Percentiles rank a stretch among this genome's conserved stretches.
These are phyloP conservation scores for Yponomeuta malinellus DNA, from an alignment of 2,888 invertebrate genomes.

Conservation along the genomic window DNA sequence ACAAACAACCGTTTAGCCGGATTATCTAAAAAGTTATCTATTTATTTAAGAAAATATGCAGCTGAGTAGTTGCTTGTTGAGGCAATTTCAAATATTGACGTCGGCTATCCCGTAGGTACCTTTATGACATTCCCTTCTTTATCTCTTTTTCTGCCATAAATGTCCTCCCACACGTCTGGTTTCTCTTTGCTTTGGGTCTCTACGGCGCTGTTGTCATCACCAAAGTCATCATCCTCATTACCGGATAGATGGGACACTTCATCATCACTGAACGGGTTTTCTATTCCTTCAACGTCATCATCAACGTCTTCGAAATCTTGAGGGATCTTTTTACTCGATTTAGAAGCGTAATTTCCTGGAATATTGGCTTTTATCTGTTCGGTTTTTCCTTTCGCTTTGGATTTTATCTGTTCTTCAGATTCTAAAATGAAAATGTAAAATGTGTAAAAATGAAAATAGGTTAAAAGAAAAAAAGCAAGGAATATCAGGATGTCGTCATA, in stretches of 20 bases:
- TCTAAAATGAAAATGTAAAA: background rate
- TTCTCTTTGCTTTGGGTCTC: slow-evolving; percentile 33
- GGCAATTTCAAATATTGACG: too few species aligned
- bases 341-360: slow-evolving; percentile 22
- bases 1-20: too few species aligned
- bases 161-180: slow-evolving; percentile 87
- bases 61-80: too few species aligned
- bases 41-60: too few species aligned
- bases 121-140: slow-evolving; percentile 86
- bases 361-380: background rate
- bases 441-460: background rate
- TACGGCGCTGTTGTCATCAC: slow-evolving; percentile 24
- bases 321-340: slow-evolving; percentile 24
- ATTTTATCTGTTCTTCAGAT: background rate
- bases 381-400: background rate
- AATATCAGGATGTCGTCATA: background rate
- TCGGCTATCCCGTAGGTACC: slow-evolving; percentile 40
- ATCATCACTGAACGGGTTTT: slow-evolving; percentile 56
- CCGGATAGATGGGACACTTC: slow-evolving; percentile 59
- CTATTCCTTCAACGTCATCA: slow-evolving; percentile 20
- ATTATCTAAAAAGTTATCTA: too few species aligned
- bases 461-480: background rate
- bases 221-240: slow-evolving; percentile 34
- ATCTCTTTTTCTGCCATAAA: slow-evolving; percentile 91
- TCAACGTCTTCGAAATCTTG: slow-evolving; percentile 13